Conservation (phyloP, 1,140 invertebrate genomes). For the Apis dorsata region DNA sequence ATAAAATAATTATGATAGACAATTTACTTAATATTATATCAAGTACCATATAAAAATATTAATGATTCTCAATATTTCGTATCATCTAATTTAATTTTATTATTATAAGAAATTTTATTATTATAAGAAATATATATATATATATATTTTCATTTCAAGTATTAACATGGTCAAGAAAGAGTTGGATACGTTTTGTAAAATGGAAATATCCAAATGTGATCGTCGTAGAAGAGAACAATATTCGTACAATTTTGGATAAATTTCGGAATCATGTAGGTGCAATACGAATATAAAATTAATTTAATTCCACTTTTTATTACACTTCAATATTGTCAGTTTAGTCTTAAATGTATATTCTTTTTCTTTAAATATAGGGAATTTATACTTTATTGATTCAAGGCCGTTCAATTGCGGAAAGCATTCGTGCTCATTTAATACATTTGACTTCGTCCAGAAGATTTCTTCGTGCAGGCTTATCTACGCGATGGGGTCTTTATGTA, state of each 20-base stretch:
- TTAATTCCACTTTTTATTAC: background rate
- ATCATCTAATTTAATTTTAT: background rate
- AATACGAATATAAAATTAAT: background rate
- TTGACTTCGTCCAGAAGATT: constrained; percentile 71
- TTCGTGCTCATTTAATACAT: constrained; percentile 68
- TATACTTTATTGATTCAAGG: constrained; percentile 75
- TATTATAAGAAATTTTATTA: background rate
- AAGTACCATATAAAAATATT: no score
- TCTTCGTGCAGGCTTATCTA: constrained; percentile 75
- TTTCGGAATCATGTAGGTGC: constrained; percentile 74
- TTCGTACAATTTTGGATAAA: constrained; percentile 74
- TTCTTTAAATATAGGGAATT: constrained; percentile 67
- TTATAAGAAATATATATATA: background rate
- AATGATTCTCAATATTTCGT: no score
- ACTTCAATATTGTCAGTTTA: background rate
- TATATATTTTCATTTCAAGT: constrained; percentile 57
- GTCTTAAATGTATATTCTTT: background rate
- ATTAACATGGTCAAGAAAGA: constrained; percentile 69
- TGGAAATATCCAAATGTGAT: constrained; percentile 74
- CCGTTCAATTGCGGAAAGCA: constrained; percentile 65
- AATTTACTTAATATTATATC: constrained; percentile 5
- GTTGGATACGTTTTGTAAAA: constrained; percentile 73
- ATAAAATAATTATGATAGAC: constrained; percentile 2
- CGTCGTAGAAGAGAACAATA: constrained; percentile 71
- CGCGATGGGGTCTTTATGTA: constrained; percentile 78